Evolutionary conservation across 1,140 invertebrate genomes (phyloP).

Genomic region (Drosophila orena): DNA sequence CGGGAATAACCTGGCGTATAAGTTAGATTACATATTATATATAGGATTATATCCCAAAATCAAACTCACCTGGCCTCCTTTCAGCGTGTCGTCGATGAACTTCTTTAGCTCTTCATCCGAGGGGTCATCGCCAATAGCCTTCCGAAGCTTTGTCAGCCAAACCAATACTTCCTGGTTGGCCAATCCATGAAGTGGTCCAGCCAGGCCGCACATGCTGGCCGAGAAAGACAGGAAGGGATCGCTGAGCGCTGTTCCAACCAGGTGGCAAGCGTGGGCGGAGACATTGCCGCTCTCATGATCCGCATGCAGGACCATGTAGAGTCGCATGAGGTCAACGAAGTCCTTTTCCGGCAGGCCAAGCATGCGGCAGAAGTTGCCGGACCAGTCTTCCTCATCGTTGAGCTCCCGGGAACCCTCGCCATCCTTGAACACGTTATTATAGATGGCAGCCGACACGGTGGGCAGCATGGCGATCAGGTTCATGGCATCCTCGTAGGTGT

Average conservation of each 20-base stretch:
- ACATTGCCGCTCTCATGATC: slow-evolving; percentile 98
- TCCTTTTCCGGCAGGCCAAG: slow-evolving; percentile 93
- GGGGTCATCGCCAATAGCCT: slow-evolving; percentile 93
- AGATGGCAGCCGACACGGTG: slow-evolving; percentile 96
- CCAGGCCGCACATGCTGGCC: slow-evolving; percentile 96
- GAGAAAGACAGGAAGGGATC: slow-evolving; percentile 97
- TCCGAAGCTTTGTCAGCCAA: slow-evolving; percentile 91
- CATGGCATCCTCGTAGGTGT: slow-evolving; percentile 96
- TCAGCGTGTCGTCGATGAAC: slow-evolving; percentile 96
- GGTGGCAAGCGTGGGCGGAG: slow-evolving; percentile 95
- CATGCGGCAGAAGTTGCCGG: slow-evolving; percentile 95
- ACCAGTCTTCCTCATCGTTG: slow-evolving; percentile 93
- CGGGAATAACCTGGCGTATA: slow-evolving; percentile 88
- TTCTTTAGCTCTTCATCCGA: slow-evolving; percentile 94
- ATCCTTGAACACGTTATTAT: slow-evolving; percentile 93
- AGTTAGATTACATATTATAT: background rate
- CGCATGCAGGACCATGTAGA: slow-evolving; percentile 97
- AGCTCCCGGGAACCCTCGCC: slow-evolving; percentile 93
- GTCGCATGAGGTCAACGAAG: slow-evolving; percentile 95
- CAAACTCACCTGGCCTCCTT: slow-evolving; percentile 87
- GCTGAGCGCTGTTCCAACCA: slow-evolving; percentile 96
- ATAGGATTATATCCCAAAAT: background rate
- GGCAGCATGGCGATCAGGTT: slow-evolving; percentile 97
- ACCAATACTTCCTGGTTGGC: slow-evolving; percentile 97
- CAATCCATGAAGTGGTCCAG: slow-evolving; percentile 97